A percentile compares a stretch with the other conserved stretches of the same genome.
These are phyloP conservation scores for Coreius guichenoti DNA, from an alignment of 2,797 vertebrate species.

Conservation along the genomic window DNA sequence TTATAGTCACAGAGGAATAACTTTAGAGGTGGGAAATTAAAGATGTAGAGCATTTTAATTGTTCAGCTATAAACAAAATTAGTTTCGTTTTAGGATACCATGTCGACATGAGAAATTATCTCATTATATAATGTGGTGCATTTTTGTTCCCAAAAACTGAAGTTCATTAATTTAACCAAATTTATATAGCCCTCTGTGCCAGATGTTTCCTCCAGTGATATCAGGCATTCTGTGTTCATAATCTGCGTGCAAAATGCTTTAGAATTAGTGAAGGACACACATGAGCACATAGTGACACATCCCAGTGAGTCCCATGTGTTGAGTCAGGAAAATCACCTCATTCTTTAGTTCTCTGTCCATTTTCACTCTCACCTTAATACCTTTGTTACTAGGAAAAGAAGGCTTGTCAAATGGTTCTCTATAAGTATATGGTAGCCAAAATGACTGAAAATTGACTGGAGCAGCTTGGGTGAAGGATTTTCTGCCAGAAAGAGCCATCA, in stretches of 20 bases:
- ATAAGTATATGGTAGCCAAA: not conserved
- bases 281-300: not conserved
- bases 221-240: not conserved
- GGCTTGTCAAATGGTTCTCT: not conserved
- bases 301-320: not conserved
- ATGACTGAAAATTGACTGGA: not conserved
- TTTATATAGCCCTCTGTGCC: not conserved
- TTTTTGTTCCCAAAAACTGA: not conserved
- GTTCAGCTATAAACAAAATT: not conserved
- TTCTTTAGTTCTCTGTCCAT: not conserved
- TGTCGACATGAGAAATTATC: not conserved
- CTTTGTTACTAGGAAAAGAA: not conserved
- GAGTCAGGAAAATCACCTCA: not conserved
- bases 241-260: not conserved
- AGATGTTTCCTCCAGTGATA: conserved; percentile 17
- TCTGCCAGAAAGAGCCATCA: not conserved
- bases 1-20: too few species aligned
- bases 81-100: not conserved
- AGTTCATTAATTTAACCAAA: not conserved
- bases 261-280: conserved; percentile 4
- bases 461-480: not conserved
- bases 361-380: not conserved
- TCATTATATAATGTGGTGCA: not conserved
- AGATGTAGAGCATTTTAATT: not conserved
- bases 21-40: not conserved